Evolutionary conservation across 2,113 vertebrate species (phyloP).

Genomic region (Chascanopsetta lugubris): DNA sequence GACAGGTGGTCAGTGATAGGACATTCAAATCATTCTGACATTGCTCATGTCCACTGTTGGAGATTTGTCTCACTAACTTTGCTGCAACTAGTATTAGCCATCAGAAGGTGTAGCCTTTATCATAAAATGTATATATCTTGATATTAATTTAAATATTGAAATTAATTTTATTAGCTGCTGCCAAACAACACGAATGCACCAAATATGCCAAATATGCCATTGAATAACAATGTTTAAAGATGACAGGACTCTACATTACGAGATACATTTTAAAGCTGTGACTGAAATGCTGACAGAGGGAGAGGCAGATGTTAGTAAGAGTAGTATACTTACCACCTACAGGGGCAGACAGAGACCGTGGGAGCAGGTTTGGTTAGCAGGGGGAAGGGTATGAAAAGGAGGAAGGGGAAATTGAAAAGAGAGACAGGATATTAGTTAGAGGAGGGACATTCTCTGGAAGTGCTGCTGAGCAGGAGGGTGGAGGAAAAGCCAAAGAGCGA

Average conservation of each 20-base stretch:
- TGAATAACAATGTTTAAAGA: neutral
- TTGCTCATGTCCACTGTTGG: no score
- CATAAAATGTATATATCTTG: no score
- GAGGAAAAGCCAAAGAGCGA: slow-evolving; percentile 19
- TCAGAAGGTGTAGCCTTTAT: no score
- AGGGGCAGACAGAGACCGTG: slow-evolving; percentile 53
- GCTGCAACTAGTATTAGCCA: no score
- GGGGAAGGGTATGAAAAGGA: slow-evolving; percentile 57
- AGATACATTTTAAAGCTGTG: neutral
- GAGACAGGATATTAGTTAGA: slow-evolving; percentile 64
- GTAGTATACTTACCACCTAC: slow-evolving; percentile 77
- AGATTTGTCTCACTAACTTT: no score
- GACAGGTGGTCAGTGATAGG: no score
- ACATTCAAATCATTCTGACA: no score
- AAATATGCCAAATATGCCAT: neutral
- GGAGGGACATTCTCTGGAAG: slow-evolving; percentile 27
- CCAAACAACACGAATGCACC: neutral
- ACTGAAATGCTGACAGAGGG: neutral
- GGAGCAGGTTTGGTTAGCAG: slow-evolving; percentile 63
- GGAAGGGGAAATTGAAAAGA: slow-evolving; percentile 54
- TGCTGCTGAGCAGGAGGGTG: slow-evolving; percentile 15
- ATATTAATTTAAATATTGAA: no score
- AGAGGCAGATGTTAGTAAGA: slow-evolving; percentile 26
- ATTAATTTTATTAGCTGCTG: no score
- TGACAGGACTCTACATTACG: neutral